Base-by-base conservation (phyloP, 2,113 vertebrate genomes). In the Talpa occidentalis region DNA sequence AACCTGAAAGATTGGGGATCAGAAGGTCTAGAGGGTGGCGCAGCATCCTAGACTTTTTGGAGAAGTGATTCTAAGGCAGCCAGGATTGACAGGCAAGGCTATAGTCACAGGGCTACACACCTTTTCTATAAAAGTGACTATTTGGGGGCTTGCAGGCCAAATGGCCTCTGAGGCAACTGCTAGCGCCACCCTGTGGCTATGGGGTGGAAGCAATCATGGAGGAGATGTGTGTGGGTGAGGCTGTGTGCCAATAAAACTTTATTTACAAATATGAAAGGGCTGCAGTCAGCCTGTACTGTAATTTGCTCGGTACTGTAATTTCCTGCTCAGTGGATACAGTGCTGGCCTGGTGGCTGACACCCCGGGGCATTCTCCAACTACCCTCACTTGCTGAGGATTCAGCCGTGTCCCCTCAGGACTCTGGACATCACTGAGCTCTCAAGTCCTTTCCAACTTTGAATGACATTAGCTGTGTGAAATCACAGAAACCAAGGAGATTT, bases 371-470 rank as follows among this genome's bases (percentile, higher is more conserved):
- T 74, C 21, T 60, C 70, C 30, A 22, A 42, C 47, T 60, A 10
- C 22, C 47, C 35, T 85, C 28, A 72, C 49, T 77, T 67, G 30
- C 83, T 40, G 17, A n/a, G 52, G 54, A 72, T 89, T 90, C 72
- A 10, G 54, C 42, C 49, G 6, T 10, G 32, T 42, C 35, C 40
- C 37, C 85, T 66, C 60, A 35, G 6, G n/a, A 37, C 69, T 84
- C 21, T 44, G 54, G 37, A 54, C 32, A 30, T 74, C 59, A 16
- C 6, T 67, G 47, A 78, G 66, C 32, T 88, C 72, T 84, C 37
- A 73, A 74, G 92, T 87, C 72, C 86, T 80, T 92, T 56, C 60
- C 47, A 77, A 76, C 30, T 72, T 40, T 60, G 26, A 95, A 70
- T 93, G 73, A n/a, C 54, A 54, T 79, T 74, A 79, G 28, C 40